phyloP scores from a whole-genome alignment of 2,113 vertebrate species.

The Spizaetus ornatus region DNA sequence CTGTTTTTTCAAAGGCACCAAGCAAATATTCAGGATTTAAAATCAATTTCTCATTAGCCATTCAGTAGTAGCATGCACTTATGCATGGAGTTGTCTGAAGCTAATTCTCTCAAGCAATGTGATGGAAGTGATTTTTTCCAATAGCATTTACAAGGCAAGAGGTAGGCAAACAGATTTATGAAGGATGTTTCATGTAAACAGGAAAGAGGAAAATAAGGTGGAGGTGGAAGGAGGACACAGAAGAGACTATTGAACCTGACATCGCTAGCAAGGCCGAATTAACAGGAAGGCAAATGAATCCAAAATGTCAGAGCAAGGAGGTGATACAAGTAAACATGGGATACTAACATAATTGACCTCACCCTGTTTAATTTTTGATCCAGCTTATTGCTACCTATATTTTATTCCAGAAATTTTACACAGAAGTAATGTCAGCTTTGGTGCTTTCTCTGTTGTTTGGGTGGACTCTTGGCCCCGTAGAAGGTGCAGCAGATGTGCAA shows the following conservation, averaged over 20 bases:
- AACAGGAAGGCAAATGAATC: neutral
- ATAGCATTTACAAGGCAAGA: neutral
- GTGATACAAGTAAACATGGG: neutral
- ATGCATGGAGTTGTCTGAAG: neutral
- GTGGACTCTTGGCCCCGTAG: neutral
- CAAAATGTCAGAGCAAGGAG: neutral
- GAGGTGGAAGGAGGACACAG: neutral
- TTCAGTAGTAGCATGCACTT: neutral
- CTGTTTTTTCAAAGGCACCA: neutral
- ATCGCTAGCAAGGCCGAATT: neutral
- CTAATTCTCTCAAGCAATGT: neutral
- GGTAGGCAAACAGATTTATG: neutral
- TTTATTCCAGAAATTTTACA: neutral
- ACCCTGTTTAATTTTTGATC: neutral
- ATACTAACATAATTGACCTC: neutral
- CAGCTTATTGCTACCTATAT: neutral
- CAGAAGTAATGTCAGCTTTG: neutral
- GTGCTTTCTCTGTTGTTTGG: neutral
- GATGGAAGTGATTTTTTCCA: neutral
- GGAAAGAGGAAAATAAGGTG: neutral
- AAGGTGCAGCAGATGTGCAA: neutral
- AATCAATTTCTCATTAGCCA: neutral
- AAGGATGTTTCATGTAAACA: neutral
- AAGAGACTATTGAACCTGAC: neutral
- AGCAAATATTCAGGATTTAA: neutral